phyloP scores from a whole-genome alignment of 2,888 invertebrate genomes.

The Desoria tigrina region DNA sequence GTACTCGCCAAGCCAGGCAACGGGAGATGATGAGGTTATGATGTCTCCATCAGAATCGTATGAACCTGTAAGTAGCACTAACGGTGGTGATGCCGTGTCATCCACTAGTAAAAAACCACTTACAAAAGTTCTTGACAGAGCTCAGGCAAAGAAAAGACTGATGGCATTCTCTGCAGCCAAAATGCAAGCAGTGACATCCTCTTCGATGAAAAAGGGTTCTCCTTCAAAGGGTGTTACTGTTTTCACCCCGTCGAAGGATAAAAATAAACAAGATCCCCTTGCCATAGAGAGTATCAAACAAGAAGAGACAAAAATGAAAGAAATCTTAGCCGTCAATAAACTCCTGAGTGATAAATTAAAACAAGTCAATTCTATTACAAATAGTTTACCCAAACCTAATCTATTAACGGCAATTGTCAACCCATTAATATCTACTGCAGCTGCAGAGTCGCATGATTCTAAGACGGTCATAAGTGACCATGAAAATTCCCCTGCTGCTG shows the following conservation, averaged over 20 bases:
- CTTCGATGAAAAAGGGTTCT: constrained; percentile 39
- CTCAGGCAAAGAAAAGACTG: constrained; percentile 58
- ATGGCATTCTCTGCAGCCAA: constrained; percentile 57
- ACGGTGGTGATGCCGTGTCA: constrained; percentile 15
- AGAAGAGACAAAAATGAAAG: constrained; percentile 52
- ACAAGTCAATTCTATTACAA: constrained; percentile 45
- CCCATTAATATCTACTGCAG: constrained; percentile 31
- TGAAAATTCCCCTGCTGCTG: neutral
- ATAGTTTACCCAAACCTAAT: constrained; percentile 38
- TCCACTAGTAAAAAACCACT: constrained; percentile 32
- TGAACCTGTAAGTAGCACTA: neutral
- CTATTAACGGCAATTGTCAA: constrained; percentile 41
- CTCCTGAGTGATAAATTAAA: constrained; percentile 50
- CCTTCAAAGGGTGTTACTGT: constrained; percentile 49
- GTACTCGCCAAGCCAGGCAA: constrained; percentile 52
- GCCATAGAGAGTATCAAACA: constrained; percentile 50
- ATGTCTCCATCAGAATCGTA: constrained; percentile 33
- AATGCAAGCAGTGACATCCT: constrained; percentile 50
- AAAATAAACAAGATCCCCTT: constrained; percentile 24
- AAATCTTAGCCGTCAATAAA: constrained; percentile 51
- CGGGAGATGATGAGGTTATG: constrained; percentile 44
- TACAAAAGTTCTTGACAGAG: constrained; percentile 55
- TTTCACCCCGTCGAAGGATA: constrained; percentile 42
- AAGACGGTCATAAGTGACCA: neutral
- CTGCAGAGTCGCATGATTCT: neutral